These are phyloP conservation scores for Rhynchomys soricoides DNA, from an alignment of 2,113 vertebrate species.

Conservation along the genomic window DNA sequence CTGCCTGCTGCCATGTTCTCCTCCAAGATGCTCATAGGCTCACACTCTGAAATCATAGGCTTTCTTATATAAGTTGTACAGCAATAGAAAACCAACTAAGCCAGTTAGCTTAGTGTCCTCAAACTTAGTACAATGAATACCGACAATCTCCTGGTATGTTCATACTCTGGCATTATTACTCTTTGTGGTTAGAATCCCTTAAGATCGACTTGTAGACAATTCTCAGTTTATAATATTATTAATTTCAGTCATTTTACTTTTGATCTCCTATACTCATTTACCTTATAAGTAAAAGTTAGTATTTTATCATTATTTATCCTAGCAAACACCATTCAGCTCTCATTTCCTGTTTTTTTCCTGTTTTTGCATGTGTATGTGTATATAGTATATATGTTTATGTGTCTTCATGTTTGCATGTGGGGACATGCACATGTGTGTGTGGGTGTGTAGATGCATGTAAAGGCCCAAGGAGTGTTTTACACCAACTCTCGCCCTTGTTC, in stretches of 20 bases:
- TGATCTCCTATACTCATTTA: not conserved
- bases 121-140: not conserved
- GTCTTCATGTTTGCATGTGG: not conserved
- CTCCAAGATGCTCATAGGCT: not conserved
- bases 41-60: not conserved
- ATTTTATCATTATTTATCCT: not conserved
- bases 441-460: not conserved
- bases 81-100: not conserved
- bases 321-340: not conserved
- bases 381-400: no score
- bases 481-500: not conserved
- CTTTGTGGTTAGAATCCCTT: not conserved
- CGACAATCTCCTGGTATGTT: not conserved
- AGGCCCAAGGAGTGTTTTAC: not conserved
- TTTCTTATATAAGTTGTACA: not conserved
- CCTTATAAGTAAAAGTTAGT: not conserved
- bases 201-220: not conserved
- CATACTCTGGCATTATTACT: not conserved
- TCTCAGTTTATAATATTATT: not conserved
- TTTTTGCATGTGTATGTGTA: not conserved
- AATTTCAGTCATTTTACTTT: not conserved
- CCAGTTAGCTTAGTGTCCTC: not conserved
- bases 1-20: not conserved
- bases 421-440: not conserved
- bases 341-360: not conserved